phyloP scores from a whole-genome alignment of 2,888 invertebrate species.

The Caenorhabditis sp. region DNA sequence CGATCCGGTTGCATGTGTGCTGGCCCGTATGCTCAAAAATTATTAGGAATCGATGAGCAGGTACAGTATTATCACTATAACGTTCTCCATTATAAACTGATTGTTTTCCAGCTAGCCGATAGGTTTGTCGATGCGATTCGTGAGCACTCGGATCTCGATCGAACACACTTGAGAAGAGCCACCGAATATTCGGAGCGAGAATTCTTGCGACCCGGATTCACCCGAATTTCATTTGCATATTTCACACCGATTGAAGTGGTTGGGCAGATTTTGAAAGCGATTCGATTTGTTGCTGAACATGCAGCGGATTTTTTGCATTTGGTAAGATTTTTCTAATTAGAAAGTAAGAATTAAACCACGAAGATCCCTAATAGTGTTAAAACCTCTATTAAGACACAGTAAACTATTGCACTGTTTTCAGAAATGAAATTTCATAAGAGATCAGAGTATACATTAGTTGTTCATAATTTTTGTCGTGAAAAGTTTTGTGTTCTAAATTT shows the following conservation, averaged over 20 bases:
- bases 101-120: slow-evolving; percentile 76
- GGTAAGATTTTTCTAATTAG: slow-evolving; percentile 20
- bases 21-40: slow-evolving; percentile 84
- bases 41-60: slow-evolving; percentile 83
- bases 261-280: slow-evolving; percentile 77
- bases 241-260: slow-evolving; percentile 75
- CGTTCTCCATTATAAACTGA: background rate
- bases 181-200: slow-evolving; percentile 73
- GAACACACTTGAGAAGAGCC: slow-evolving; percentile 74
- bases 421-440: too few relatives aligned
- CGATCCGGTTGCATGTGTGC: slow-evolving; percentile 78
- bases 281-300: slow-evolving; percentile 86
- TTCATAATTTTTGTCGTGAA: too few relatives aligned
- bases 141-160: slow-evolving; percentile 77
- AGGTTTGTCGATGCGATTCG: slow-evolving; percentile 80
- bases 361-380: too few relatives aligned
- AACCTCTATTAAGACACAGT: too few relatives aligned
- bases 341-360: too few relatives aligned
- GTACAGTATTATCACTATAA: background rate
- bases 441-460: too few relatives aligned
- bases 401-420: too few relatives aligned
- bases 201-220: slow-evolving; percentile 80
- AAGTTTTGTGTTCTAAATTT: too few relatives aligned
- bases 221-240: slow-evolving; percentile 84
- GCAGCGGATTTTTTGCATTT: slow-evolving; percentile 85